A percentile compares a stretch with the other conserved stretches of the same genome.
Evolutionary conservation across 1,140 invertebrate species (phyloP).

Genomic region (Idris sp.): DNA sequence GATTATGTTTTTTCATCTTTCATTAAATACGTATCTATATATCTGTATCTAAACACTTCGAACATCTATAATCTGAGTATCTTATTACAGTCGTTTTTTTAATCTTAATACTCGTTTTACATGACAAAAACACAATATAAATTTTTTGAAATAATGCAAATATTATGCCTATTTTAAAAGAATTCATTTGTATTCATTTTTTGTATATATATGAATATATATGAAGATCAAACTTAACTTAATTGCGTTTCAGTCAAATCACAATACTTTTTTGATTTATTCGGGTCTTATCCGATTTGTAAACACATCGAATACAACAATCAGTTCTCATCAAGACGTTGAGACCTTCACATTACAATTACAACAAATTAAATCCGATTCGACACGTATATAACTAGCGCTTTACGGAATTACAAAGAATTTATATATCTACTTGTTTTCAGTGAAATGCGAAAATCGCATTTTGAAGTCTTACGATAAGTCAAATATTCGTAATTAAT

Average conservation of each 20-base stretch:
- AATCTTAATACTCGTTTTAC: conserved; percentile 12
- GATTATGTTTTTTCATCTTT: conserved; percentile 40
- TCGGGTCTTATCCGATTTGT: conserved; percentile 12
- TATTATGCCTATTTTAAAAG: too few species aligned
- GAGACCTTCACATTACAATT: conserved; percentile 19
- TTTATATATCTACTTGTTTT: conserved; percentile 12
- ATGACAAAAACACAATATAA: background rate
- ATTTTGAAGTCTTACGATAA: background rate
- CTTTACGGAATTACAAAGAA: conserved; percentile 13
- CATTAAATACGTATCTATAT: conserved; percentile 40
- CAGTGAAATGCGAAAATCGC: conserved; percentile 1
- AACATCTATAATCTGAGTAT: conserved; percentile 47
- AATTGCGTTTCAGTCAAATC: conserved; percentile 8
- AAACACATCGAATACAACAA: conserved; percentile 21
- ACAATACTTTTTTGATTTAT: conserved; percentile 30
- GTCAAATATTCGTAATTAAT: conserved; percentile 9
- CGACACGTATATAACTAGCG: conserved; percentile 8
- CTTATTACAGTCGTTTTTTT: conserved; percentile 32
- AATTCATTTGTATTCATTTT: too few species aligned
- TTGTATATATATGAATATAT: too few species aligned
- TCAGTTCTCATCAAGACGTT: conserved; percentile 6
- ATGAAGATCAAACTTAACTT: too few species aligned
- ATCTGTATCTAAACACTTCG: conserved; percentile 56
- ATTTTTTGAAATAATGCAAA: too few species aligned
- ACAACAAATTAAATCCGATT: conserved; percentile 13